Base-by-base conservation (phyloP, 2,113 vertebrate species). In the Poeciliopsis turrubarensis region DNA sequence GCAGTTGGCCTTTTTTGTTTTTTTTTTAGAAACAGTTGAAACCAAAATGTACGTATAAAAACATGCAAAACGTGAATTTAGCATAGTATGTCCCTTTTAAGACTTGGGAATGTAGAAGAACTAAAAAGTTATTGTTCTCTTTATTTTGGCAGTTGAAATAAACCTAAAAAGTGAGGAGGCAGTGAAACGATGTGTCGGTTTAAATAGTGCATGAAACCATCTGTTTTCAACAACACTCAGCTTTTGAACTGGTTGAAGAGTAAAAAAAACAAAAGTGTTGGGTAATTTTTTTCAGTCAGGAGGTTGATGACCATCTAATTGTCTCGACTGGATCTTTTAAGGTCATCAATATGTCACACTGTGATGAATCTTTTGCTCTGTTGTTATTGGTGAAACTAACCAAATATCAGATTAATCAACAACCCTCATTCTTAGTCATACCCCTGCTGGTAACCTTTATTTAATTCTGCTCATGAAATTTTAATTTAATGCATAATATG, bases 371-470 rank as follows among this genome's bases (percentile, higher is more conserved):
- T 60, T 31, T 65, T 47, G 31, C 22, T 14, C 10, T 11, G 65
- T 37, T 27, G 32, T 54, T 72, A 19, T 66, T 61, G 11, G 29
- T 31, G 0, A 47, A 30, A 64, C 10, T 2, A 27, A 37, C 44
- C 13, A 60, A 27, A 5, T 27, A 66, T 29, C 1, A 47, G 2
- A 67, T 32, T 67, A 27, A 61, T 22, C 12, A 72, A 62, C n/a
- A 17, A 5, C 32, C 25, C 47, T 26, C 64, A 65, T 19, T 66
- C 62, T 64, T 47, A 34, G 60, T 39, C 1, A 15, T 8, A n/a
- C n/a, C 14, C 27, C 29, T 75, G 39, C 37, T 63, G 66, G 32
- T 30, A 64, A 63, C n/a, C 69, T 39, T 66, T 41, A 8, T 31
- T 65, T 51, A 34, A 62, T 57, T 19, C 19, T 47, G 0, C 2